phyloP scores from a whole-genome alignment of 2,888 invertebrate genomes.

The Tetramorium bicarinatum region DNA sequence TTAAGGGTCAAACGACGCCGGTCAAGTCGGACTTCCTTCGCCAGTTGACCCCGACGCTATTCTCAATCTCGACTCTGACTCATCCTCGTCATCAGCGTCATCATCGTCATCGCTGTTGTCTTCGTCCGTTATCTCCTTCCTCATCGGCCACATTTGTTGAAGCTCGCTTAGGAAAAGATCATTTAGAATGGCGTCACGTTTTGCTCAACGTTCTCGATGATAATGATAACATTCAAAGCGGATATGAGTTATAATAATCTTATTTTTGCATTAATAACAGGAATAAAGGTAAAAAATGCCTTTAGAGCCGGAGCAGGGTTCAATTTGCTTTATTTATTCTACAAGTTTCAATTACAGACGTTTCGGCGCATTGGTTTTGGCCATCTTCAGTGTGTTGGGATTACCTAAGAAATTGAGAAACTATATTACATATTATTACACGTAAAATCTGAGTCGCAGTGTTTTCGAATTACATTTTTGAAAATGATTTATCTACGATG shows the following conservation, averaged over 20 bases:
- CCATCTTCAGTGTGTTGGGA: no score
- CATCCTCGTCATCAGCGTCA: slow-evolving; percentile 77
- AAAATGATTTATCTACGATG: no score
- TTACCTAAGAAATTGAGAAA: no score
- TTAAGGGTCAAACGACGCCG: slow-evolving; percentile 82
- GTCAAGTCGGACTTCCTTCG: slow-evolving; percentile 84
- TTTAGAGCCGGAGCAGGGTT: no score
- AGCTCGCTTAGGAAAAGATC: slow-evolving; percentile 33
- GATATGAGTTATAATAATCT: not conserved
- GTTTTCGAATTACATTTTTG: no score
- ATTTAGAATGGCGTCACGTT: slow-evolving; percentile 38
- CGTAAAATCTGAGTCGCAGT: no score
- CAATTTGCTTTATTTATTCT: no score
- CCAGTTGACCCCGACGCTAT: slow-evolving; percentile 83
- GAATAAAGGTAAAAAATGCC: no score
- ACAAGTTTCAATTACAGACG: no score
- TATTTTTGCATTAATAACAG: no score
- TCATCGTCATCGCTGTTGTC: slow-evolving; percentile 65
- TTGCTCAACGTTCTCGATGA: not conserved
- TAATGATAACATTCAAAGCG: not conserved
- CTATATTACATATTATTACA: no score
- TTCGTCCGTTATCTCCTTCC: slow-evolving; percentile 58
- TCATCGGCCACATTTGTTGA: slow-evolving; percentile 49
- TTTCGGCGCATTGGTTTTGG: no score
- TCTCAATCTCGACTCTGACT: slow-evolving; percentile 85